Evolutionary conservation across 1,140 invertebrate species (phyloP).

Genomic region (Drosophila sp.): DNA sequence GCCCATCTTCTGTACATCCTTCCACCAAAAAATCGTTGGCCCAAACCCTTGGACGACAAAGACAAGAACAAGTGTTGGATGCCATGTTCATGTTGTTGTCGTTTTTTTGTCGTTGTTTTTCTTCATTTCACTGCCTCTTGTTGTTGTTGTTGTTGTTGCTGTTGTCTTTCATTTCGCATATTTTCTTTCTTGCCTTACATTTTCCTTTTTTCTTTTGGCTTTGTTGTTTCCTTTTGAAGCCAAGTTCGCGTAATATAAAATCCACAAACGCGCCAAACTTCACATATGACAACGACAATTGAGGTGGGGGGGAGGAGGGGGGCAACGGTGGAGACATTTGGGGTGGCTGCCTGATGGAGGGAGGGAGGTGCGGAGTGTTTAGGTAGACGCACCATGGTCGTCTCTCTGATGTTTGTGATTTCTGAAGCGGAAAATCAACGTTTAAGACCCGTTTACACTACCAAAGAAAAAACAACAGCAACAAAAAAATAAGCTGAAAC

Average conservation of each 20-base stretch:
- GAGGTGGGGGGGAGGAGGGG: conserved; percentile 17
- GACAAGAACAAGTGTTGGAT: conserved; percentile 68
- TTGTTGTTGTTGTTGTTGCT: conserved; percentile 32
- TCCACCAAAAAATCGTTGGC: neutral
- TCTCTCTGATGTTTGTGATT: conserved; percentile 52
- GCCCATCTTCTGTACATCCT: neutral
- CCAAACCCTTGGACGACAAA: conserved; percentile 31
- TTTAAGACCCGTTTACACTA: conserved; percentile 41
- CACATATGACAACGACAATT: conserved; percentile 74
- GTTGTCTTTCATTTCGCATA: conserved; percentile 50
- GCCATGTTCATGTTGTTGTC: conserved; percentile 71
- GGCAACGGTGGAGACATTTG: neutral
- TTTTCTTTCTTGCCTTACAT: conserved; percentile 7
- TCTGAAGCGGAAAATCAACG: conserved; percentile 60
- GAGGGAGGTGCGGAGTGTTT: neutral
- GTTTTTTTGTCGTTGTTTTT: conserved; percentile 24
- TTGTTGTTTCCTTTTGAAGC: conserved; percentile 68
- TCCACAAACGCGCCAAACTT: conserved; percentile 74
- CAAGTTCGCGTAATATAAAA: conserved; percentile 74
- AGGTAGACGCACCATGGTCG: conserved; percentile 23
- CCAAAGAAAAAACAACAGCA: neutral
- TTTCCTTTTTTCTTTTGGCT: conserved; percentile 1
- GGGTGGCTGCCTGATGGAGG: neutral
- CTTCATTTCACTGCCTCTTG: neutral
- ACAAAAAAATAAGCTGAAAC: neutral